Evolutionary conservation across 2,888 invertebrate species (phyloP).

Genomic region (Meiosimyza decipiens): DNA sequence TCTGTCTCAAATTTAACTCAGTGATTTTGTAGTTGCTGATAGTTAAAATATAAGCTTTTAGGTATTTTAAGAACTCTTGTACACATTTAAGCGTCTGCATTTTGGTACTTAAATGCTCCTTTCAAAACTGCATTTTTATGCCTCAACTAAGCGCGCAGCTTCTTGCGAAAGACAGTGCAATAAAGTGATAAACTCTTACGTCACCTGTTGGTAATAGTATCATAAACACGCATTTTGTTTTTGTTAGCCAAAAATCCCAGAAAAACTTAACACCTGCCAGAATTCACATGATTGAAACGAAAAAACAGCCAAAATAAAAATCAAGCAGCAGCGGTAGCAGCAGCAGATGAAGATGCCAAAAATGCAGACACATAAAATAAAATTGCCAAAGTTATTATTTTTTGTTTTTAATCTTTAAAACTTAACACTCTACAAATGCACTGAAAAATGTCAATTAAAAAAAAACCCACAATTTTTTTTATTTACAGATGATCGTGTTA

Average conservation of each 20-base stretch:
- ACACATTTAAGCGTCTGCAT: too few species aligned
- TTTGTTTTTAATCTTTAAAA: conserved; percentile 24
- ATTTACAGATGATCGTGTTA: conserved; percentile 72
- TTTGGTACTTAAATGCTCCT: too few species aligned
- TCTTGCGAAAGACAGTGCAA: not conserved
- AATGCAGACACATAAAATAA: conserved; percentile 40
- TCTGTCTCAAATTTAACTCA: too few species aligned
- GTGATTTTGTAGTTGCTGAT: too few species aligned
- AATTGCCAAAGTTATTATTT: conserved; percentile 47
- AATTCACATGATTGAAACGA: conserved; percentile 45
- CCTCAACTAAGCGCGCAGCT: not conserved
- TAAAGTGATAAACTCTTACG: not conserved
- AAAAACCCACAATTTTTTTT: not conserved
- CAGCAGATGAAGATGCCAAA: conserved; percentile 16
- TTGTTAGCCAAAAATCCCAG: conserved; percentile 17
- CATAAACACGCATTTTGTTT: not conserved
- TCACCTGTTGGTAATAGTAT: conserved; percentile 15
- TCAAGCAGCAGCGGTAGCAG: conserved; percentile 31
- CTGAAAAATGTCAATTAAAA: not conserved
- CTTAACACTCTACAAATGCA: not conserved
- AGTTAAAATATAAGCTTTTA: too few species aligned
- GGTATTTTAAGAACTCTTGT: too few species aligned
- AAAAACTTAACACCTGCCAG: conserved; percentile 49
- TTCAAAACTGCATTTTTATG: too few species aligned
- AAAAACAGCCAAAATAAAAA: not conserved